Evolutionary conservation across 2,113 vertebrate species (phyloP), one percentile per base, ranked within the genome.

Genomic region (Bettongia penicillata): DNA sequence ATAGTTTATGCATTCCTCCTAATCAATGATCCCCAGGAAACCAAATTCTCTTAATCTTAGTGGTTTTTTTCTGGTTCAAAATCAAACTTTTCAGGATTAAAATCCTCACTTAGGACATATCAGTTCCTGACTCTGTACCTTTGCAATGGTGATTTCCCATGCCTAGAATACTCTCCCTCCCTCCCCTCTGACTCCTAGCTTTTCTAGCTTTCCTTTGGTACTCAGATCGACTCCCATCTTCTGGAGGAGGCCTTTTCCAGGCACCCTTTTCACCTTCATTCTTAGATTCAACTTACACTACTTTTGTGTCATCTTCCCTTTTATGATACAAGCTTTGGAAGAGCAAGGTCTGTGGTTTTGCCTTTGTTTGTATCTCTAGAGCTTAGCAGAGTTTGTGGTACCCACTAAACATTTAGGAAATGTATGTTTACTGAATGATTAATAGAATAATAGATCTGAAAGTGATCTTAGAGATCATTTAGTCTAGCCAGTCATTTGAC

Each of bases 381-480:
- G 31, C 31, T 19, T n/a, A 77, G 12, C n/a, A 77, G 1, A 77
- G 68, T 43, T 77, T 37, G 5, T 43, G 14, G 19, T 1, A 43
- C 14, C 16, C 43, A 19, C 37, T 22, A 77, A 77, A 14, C 68
- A 77, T 77, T 77, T 77, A 77, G 14, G 14, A 77, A 77, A 77
- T 77, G 37, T 77, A 43, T 43, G 16, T n/a, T 19, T 77, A 77
- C 37, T 77, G n/a, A 77, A 43, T 19, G 37, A 43, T 16, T 77
- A 77, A 43, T 31, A 68, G 31, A 8, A 77, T 43, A 77, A 43
- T 7, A 77, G 16, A 77, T 8, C 68, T 43, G 37, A 93, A 53
- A 53, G 28, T 51, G 8, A 11, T 24, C 53, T 91, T 84, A 95
- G 93, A 91, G 93, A 5, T 93, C 28, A 61, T 68, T 95, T 94